phyloP scores from a whole-genome alignment of 2,113 vertebrate species.

The Potamarius usumacintae region DNA sequence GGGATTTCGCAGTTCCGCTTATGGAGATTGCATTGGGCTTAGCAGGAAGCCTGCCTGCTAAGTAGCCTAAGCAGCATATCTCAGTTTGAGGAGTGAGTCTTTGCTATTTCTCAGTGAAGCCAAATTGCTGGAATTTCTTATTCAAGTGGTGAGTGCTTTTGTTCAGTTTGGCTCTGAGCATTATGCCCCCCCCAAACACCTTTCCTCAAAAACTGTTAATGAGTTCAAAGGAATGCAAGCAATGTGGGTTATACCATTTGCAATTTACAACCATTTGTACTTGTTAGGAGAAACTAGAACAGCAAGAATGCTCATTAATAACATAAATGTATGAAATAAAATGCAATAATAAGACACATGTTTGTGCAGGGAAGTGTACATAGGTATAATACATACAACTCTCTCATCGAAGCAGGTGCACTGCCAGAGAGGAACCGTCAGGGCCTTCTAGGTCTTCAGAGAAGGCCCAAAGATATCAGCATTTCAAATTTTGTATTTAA shows the following conservation, averaged over 20 bases:
- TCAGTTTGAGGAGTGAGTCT: not conserved
- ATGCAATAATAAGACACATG: conserved; percentile 50
- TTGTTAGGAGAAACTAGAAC: conserved; percentile 23
- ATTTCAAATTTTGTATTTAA: too few species aligned
- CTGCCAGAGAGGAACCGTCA: not conserved
- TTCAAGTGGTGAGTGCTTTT: conserved; percentile 16
- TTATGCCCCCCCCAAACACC: conserved; percentile 26
- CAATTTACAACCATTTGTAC: conserved; percentile 36
- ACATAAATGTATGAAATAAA: conserved; percentile 51
- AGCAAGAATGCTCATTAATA: conserved; percentile 47
- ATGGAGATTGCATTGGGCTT: conserved; percentile 24
- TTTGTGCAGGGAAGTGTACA: conserved; percentile 28
- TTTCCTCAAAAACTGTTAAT: conserved; percentile 45
- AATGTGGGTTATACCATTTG: conserved; percentile 37
- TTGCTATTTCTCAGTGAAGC: conserved; percentile 2
- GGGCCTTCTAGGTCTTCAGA: too few species aligned
- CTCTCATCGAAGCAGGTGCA: conserved; percentile 26
- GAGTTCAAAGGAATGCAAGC: conserved; percentile 51
- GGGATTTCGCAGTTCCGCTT: conserved; percentile 17
- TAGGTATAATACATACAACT: conserved; percentile 44
- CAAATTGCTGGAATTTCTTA: conserved; percentile 10
- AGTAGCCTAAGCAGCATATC: not conserved
- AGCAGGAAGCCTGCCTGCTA: not conserved
- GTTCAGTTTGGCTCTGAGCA: conserved; percentile 39
- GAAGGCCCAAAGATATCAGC: too few species aligned